Evolutionary conservation across 2,888 invertebrate genomes (phyloP).

Genomic region (Pilophorus perplexus): DNA sequence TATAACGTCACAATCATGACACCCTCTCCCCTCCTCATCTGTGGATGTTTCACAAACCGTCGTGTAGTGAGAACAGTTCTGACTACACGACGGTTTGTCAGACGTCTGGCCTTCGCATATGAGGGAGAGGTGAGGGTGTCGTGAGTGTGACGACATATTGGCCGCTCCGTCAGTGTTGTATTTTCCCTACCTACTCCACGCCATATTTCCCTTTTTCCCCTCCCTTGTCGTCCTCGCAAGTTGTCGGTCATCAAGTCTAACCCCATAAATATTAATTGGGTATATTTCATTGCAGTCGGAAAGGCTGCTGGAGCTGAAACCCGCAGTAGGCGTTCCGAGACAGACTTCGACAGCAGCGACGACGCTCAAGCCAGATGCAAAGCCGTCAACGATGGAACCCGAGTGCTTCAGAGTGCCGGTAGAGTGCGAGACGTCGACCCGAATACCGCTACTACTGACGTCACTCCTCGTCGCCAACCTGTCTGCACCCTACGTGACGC

Average conservation of each 20-base stretch:
- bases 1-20: no score
- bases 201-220: no score
- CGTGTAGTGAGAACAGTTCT: no score
- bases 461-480: conserved; percentile 11
- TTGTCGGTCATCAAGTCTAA: no score
- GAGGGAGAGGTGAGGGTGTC: no score
- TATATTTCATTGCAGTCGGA: conserved; percentile 31
- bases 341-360: neutral
- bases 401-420: conserved; percentile 16
- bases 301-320: conserved; percentile 19
- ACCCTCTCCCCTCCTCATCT: neutral
- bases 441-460: conserved; percentile 11
- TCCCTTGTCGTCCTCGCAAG: no score
- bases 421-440: neutral
- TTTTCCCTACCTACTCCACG: no score
- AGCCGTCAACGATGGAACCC: neutral
- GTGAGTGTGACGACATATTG: no score
- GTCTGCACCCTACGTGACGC: neutral
- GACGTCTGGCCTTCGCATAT: neutral
- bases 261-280: no score
- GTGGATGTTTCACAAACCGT: neutral
- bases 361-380: neutral
- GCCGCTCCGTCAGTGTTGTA: no score
- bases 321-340: neutral
- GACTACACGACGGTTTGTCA: no score